Conservation (phyloP, 1,140 invertebrate species). For the Ditylenchus dipsaci region DNA sequence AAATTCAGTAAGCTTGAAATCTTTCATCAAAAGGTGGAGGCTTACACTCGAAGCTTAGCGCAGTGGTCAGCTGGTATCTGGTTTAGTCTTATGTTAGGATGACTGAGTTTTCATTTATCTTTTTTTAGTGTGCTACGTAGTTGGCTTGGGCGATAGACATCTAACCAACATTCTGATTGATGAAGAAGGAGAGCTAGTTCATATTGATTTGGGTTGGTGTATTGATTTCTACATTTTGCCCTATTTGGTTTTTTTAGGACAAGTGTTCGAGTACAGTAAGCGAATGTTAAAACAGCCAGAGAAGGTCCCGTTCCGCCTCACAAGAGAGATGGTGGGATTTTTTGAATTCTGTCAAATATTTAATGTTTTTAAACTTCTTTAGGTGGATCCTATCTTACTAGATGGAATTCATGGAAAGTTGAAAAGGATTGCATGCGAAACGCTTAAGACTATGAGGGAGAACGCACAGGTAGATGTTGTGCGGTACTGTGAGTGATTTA, state of each 20-base stretch:
- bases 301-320: conserved; percentile 84
- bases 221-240: not conserved
- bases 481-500: not conserved
- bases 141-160: conserved; percentile 94
- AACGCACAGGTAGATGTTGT: not conserved
- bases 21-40: conserved; percentile 77
- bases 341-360: too few relatives aligned
- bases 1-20: conserved; percentile 73
- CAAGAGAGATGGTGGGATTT: conserved; percentile 69
- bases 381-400: conserved; percentile 22
- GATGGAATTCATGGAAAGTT: conserved; percentile 23
- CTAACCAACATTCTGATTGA: conserved; percentile 95
- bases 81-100: too few relatives aligned
- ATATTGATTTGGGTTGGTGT: conserved; percentile 78
- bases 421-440: conserved; percentile 14
- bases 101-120: too few relatives aligned
- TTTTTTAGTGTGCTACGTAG: conserved; percentile 84
- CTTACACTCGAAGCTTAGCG: conserved; percentile 71
- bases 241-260: conserved; percentile 57
- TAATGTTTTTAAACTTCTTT: too few relatives aligned
- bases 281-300: conserved; percentile 81
- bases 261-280: conserved; percentile 82
- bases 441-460: conserved; percentile 12
- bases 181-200: conserved; percentile 82
- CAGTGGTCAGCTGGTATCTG: conserved; percentile 62